phyloP scores from a whole-genome alignment of 2,113 vertebrate genomes.

The Misgurnus mizolepis region DNA sequence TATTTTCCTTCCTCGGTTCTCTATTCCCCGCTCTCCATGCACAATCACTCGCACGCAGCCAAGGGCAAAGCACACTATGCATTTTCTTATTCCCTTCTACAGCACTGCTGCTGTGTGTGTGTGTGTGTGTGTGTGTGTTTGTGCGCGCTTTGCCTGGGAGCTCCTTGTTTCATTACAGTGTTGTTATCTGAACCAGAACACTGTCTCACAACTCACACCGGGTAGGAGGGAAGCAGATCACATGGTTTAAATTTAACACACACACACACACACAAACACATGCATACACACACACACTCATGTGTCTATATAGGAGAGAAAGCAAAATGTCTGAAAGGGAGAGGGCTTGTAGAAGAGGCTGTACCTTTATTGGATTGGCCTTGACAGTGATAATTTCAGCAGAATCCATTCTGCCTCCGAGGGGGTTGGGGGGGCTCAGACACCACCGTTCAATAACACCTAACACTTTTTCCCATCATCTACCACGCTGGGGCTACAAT shows the following conservation, averaged over 20 bases:
- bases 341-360: slow-evolving; percentile 20
- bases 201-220: slow-evolving; percentile 60
- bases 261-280: slow-evolving; percentile 5
- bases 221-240: slow-evolving; percentile 72
- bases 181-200: slow-evolving; percentile 55
- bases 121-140: slow-evolving; percentile 1
- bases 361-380: slow-evolving; percentile 55
- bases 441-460: slow-evolving; percentile 38
- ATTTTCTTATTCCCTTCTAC: slow-evolving; percentile 62
- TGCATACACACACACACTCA: background rate
- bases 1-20: slow-evolving; percentile 55
- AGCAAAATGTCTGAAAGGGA: slow-evolving; percentile 25
- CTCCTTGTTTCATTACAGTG: slow-evolving; percentile 62
- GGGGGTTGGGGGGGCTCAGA: slow-evolving; percentile 22
- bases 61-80: slow-evolving; percentile 63
- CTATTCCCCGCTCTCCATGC: slow-evolving; percentile 56
- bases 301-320: slow-evolving; percentile 3
- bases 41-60: slow-evolving; percentile 63
- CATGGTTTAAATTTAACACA: slow-evolving; percentile 71
- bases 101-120: slow-evolving; percentile 55
- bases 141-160: slow-evolving; percentile 59
- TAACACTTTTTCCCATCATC: slow-evolving; percentile 47
- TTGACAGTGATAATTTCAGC: slow-evolving; percentile 54
- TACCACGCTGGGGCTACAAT: slow-evolving; percentile 36
- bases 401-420: slow-evolving; percentile 46